These are phyloP conservation scores for Conus canariensis DNA, from an alignment of 2,888 invertebrate genomes.

Conservation along the genomic window DNA sequence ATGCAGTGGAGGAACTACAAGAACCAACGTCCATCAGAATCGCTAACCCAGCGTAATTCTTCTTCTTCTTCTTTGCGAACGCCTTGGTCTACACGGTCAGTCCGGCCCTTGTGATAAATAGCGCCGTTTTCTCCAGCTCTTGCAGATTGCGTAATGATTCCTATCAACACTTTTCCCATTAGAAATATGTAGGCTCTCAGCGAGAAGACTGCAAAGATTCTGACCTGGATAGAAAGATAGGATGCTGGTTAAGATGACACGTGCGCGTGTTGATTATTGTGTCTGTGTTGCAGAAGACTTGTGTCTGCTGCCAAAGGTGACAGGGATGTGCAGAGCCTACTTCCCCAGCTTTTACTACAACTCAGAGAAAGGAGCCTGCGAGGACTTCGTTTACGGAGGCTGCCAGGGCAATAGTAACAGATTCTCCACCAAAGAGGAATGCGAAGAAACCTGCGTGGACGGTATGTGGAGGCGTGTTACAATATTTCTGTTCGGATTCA, in stretches of 20 bases:
- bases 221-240: not conserved
- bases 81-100: not conserved
- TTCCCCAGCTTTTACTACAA: conserved; percentile 28
- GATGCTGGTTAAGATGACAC: not conserved
- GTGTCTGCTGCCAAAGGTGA: conserved; percentile 14
- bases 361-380: not conserved
- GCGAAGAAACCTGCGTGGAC: not conserved
- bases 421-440: conserved; percentile 8
- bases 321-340: conserved; percentile 4
- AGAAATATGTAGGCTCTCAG: not conserved
- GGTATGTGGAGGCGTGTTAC: not conserved
- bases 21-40: too few relatives aligned
- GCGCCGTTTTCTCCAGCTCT: too few relatives aligned
- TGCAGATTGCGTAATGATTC: not conserved
- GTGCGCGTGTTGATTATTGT: not conserved
- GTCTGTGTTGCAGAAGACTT: not conserved
- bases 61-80: not conserved
- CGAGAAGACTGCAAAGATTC: not conserved
- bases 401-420: conserved; percentile 42
- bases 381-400: conserved; percentile 41
- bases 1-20: too few relatives aligned
- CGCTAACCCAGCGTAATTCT: too few relatives aligned
- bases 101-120: too few relatives aligned
- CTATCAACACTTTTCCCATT: not conserved
- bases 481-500: too few relatives aligned